Evolutionary conservation across 2,113 vertebrate genomes (phyloP).

Genomic region (Pterophyllum scalare): DNA sequence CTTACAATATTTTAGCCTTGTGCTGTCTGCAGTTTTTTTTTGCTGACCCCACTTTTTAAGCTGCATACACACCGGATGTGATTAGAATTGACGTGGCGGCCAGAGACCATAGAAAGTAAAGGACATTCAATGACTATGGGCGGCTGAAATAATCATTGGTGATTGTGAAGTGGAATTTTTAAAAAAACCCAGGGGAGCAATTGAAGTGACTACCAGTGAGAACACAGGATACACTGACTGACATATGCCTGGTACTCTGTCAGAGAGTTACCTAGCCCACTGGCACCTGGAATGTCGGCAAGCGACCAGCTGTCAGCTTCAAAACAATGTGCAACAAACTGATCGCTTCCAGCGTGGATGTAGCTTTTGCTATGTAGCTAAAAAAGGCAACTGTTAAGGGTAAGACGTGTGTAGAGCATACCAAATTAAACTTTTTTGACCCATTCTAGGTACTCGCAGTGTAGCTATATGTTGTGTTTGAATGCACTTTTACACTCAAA

Average conservation of each 20-base stretch:
- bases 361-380: not conserved
- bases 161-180: not conserved
- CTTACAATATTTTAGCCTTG: not conserved
- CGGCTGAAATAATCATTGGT: not conserved
- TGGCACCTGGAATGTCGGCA: not conserved
- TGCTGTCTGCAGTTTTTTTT: not conserved
- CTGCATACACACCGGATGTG: not conserved
- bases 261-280: not conserved
- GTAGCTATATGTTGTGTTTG: not conserved
- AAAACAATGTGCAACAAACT: not conserved
- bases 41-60: not conserved
- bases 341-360: not conserved
- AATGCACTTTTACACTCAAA: not conserved
- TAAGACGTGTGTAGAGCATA: too few relatives aligned
- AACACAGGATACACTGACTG: not conserved
- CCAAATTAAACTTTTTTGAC: not conserved
- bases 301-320: not conserved
- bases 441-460: not conserved
- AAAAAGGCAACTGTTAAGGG: too few relatives aligned
- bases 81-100: not conserved
- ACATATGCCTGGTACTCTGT: not conserved
- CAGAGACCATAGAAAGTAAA: not conserved
- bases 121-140: not conserved
- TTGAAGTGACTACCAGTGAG: not conserved
- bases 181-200: too few relatives aligned